Evolutionary conservation across 2,113 vertebrate species (phyloP), one percentile per base, ranked within the genome.

Genomic region (Peromyscus polionotus): DNA sequence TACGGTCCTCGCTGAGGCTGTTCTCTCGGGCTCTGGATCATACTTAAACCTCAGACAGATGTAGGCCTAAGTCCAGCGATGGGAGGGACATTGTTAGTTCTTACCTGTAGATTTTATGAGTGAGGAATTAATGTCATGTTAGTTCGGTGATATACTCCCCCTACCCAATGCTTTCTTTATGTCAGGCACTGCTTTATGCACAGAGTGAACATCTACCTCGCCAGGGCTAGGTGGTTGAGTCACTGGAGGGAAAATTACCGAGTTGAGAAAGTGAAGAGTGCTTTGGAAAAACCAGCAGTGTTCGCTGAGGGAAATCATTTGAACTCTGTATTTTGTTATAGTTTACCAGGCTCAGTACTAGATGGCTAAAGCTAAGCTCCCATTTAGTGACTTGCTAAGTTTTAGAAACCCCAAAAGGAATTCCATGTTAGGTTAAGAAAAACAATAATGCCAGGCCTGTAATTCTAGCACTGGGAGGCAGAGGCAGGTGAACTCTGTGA

Each of bases 81-180:
- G 72, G 65, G 33, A 16, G 48, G 19, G 28, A 48, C 7, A 0
- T 61, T 68, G 88, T 85, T 81, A 57, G 91, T 28, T 91, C 89
- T 97, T 97, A 59, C 81, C 94, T 80, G 0, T 42, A 45, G 83
- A 63, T 79, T 98, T 90, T 97, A 72, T 39, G 70, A 77, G 75
- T 83, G 24, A 88, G 94, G 94, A 95, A 72, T 86, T 70, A 51
- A 75, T 88, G 68, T 24, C 76, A 19, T 36, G 24, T 95, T 73
- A 80, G 88, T 80, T 76, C 51, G 80, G 2, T 51, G 84, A n/a
- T 86, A 10, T 48, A 9, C 39, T 65, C 67, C 76, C 3, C 31
- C 3, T 31, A 17, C n/a, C 36, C 33, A 19, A 4, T 81, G n/a
- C 75, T 94, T 92, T 93, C 75, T 93, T 0, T 95, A 7, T 84